Conservation (phyloP, 1,140 invertebrate genomes). For the Aphelenchoides fujianensis region DNA sequence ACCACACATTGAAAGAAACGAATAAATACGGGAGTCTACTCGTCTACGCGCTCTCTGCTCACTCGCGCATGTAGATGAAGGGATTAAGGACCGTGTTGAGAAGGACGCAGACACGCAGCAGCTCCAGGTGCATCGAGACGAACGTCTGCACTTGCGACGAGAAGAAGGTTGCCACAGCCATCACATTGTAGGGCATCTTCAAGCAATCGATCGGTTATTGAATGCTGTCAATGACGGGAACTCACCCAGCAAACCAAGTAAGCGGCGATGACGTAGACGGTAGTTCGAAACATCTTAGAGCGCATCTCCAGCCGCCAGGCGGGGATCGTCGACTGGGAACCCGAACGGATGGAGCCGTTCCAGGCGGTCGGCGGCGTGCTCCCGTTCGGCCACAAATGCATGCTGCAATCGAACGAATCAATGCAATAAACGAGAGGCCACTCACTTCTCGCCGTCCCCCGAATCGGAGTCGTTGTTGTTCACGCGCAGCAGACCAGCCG, state of each 20-base stretch:
- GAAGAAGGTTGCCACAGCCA: slow-evolving; percentile 47
- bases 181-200: slow-evolving; percentile 37
- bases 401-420: not conserved
- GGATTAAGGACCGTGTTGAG: slow-evolving; percentile 51
- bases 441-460: slow-evolving; percentile 2
- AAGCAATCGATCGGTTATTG: not conserved
- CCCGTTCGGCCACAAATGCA: not conserved
- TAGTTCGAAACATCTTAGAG: slow-evolving; percentile 50
- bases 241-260: slow-evolving; percentile 46
- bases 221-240: not conserved
- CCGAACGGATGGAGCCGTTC: slow-evolving; percentile 26
- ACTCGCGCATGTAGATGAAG: slow-evolving; percentile 43
- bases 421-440: not conserved
- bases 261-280: slow-evolving; percentile 49
- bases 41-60: too few relatives aligned
- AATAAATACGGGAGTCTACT: too few relatives aligned
- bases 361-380: slow-evolving; percentile 23
- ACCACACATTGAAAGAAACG: too few relatives aligned
- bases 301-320: slow-evolving; percentile 52
- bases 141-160: slow-evolving; percentile 44
- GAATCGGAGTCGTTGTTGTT: slow-evolving; percentile 23
- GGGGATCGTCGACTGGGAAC: slow-evolving; percentile 25
- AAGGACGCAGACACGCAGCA: slow-evolving; percentile 45
- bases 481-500: slow-evolving; percentile 24
- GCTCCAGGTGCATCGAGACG: slow-evolving; percentile 44